Evolutionary conservation across 1,140 invertebrate species (phyloP), one percentile per base, ranked within the genome.

Genomic region (Drosophila persimilis): DNA sequence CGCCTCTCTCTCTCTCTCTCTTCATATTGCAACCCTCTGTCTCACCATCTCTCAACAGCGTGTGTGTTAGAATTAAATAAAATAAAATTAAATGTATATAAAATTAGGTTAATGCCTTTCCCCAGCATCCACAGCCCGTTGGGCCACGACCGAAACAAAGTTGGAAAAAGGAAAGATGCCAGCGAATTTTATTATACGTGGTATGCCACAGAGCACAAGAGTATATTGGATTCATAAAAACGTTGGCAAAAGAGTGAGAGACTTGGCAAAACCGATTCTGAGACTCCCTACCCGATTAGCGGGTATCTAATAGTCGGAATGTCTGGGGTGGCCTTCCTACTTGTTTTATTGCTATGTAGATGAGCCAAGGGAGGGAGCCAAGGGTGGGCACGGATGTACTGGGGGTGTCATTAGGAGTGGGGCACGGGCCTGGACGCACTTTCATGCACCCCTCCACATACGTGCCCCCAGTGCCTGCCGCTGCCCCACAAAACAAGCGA

Each of bases 31-130:
- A 26, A 9, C 29, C 31, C 75, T 48, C 7, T 57, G 59, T 57
- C 31, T 9, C 31, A 3, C 8, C 35, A 11, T 11, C 11, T 39
- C 35, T 13, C 13, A 39, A 2, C 35, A 39, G 35, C 35, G 62
- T 85, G 76, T 84, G 88, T 73, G 76, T 88, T 90, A 84, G 90
- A 84, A 90, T 90, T 89, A 90, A 90, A 86, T 85, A 81, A 80
- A 80, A 80, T 80, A 80, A 85, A 86, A 85, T 85, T 85, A 85
- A 85, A 85, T 86, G 81, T 78, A 77, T 86, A 85, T 88, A 85
- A 85, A 85, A 85, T 85, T 86, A 86, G 83, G 81, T 86, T 85
- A 85, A 85, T 85, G 81, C 60, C 46, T 59, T 47, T 13, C 11
- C 35, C 35, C 11, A 39, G 11, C 35, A 39, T 11, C 35, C 11